Conservation (phyloP, 2,113 vertebrate species). For the Oxyura jamaicensis region DNA sequence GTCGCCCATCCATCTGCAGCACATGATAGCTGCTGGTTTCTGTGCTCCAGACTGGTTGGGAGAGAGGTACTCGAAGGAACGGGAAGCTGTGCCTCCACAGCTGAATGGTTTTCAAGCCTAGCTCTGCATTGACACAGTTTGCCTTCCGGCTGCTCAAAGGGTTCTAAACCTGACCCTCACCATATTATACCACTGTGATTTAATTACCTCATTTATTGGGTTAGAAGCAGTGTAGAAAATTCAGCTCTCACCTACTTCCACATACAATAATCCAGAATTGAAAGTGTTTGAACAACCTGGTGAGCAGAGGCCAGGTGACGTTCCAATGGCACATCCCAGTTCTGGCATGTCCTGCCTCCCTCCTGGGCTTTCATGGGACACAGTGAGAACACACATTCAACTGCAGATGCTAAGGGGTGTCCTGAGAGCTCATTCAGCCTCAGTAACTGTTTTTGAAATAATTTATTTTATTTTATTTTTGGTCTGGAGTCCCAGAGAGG, state of each 20-base stretch:
- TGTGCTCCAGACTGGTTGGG: slow-evolving; percentile 56
- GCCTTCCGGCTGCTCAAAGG: slow-evolving; percentile 27
- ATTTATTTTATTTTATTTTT: neutral
- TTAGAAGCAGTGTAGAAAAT: neutral
- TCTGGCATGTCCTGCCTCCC: neutral
- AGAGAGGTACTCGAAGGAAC: slow-evolving; percentile 35
- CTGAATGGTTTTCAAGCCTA: slow-evolving; percentile 26
- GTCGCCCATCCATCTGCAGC: slow-evolving; percentile 59
- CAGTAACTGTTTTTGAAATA: neutral
- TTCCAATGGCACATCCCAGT: neutral
- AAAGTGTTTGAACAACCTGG: neutral
- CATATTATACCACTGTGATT: neutral
- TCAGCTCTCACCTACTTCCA: neutral
- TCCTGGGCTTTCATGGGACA: neutral
- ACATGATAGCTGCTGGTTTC: slow-evolving; percentile 62
- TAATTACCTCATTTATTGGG: neutral
- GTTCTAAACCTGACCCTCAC: neutral
- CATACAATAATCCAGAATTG: neutral
- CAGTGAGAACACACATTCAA: neutral
- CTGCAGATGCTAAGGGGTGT: neutral
- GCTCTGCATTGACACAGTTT: neutral
- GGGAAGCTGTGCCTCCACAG: slow-evolving; percentile 52
- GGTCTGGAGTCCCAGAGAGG: neutral
- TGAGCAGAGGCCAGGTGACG: neutral
- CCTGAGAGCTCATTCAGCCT: neutral